Conservation (phyloP, 2,888 invertebrate genomes). For the Timandra comae region DNA sequence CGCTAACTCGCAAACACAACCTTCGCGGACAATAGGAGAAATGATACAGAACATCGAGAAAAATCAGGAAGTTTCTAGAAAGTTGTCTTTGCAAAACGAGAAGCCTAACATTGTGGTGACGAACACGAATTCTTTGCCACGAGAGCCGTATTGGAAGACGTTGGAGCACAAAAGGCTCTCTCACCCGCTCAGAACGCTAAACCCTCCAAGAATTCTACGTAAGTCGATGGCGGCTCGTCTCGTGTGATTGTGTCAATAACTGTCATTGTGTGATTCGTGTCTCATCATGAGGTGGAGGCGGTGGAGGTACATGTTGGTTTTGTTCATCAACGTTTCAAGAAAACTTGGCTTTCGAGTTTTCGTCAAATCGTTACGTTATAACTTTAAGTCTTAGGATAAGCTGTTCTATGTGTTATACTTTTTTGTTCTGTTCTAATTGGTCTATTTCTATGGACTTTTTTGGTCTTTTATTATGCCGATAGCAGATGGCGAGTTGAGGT, state of each 20-base stretch:
- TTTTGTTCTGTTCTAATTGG: no score
- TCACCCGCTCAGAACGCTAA: slow-evolving; percentile 60
- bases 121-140: slow-evolving; percentile 52
- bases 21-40: slow-evolving; percentile 32
- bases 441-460: no score
- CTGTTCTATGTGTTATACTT: no score
- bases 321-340: no score
- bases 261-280: slow-evolving; percentile 39
- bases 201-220: slow-evolving; percentile 58
- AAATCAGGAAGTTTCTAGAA: slow-evolving; percentile 34
- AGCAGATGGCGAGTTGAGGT: no score
- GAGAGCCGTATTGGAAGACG: slow-evolving; percentile 63
- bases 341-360: no score
- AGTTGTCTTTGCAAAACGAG: slow-evolving; percentile 53
- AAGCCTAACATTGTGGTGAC: slow-evolving; percentile 32
- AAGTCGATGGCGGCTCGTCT: slow-evolving; percentile 46
- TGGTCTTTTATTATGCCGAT: no score
- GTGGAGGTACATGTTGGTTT: slow-evolving; percentile 3
- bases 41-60: slow-evolving; percentile 46
- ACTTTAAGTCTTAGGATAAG: no score
- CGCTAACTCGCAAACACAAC: slow-evolving; percentile 45
- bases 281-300: slow-evolving; percentile 18
- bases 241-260: slow-evolving; percentile 52
- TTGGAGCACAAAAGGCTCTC: slow-evolving; percentile 67
- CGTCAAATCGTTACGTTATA: no score